These are phyloP conservation scores for Isoperla grammatica DNA, from an alignment of 2,888 invertebrate genomes.

Conservation along the genomic window DNA sequence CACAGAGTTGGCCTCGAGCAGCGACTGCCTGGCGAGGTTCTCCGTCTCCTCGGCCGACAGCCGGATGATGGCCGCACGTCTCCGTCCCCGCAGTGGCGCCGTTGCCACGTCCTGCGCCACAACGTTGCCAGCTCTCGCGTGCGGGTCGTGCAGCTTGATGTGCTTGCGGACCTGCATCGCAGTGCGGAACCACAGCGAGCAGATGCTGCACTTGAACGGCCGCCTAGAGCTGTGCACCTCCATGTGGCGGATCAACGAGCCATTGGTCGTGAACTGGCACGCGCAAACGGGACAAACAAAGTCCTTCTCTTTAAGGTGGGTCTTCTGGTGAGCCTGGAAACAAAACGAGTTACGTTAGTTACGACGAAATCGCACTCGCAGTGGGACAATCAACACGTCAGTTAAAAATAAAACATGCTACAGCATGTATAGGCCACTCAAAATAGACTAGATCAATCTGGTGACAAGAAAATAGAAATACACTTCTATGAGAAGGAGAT, in stretches of 20 bases:
- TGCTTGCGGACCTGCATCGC: conserved; percentile 38
- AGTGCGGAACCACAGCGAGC: conserved; percentile 37
- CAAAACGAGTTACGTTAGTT: not conserved
- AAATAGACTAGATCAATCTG: too few relatives aligned
- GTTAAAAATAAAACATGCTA: too few relatives aligned
- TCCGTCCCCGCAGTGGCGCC: conserved; percentile 9
- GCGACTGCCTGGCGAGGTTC: conserved; percentile 31
- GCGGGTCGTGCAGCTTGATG: conserved; percentile 30
- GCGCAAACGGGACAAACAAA: conserved; percentile 44
- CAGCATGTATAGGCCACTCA: too few relatives aligned
- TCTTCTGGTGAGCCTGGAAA: conserved; percentile 30
- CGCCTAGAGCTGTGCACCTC: conserved; percentile 42
- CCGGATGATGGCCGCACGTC: conserved; percentile 26
- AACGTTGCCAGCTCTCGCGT: conserved; percentile 16
- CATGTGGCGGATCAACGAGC: conserved; percentile 49
- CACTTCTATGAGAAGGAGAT: too few relatives aligned
- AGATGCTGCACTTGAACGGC: conserved; percentile 35
- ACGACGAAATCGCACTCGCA: not conserved
- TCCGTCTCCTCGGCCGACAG: conserved; percentile 35
- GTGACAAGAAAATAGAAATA: not conserved
- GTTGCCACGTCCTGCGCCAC: conserved; percentile 3
- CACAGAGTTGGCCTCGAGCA: conserved; percentile 32
- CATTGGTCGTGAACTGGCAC: conserved; percentile 44
- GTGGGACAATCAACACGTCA: too few relatives aligned
- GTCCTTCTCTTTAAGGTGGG: conserved; percentile 27